Evolutionary conservation across 1,140 invertebrate species (phyloP).

Genomic region (Brachionus sp.): DNA sequence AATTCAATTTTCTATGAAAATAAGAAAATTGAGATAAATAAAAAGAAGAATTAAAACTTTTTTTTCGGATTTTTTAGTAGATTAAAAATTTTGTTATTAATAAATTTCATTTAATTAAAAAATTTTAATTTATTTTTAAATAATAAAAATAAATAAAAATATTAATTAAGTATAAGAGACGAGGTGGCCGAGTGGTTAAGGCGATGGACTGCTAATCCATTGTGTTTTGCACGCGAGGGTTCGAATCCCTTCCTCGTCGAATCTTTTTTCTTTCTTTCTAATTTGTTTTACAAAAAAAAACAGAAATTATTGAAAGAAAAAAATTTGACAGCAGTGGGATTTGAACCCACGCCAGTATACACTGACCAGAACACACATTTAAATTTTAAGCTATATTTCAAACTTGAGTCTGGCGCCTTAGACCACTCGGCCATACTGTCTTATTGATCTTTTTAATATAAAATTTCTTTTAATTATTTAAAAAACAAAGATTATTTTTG

Average conservation of each 20-base stretch:
- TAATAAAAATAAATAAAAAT: no score
- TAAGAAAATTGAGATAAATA: neutral
- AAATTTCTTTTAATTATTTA: no score
- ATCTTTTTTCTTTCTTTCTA: neutral
- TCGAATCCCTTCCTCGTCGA: constrained; percentile 35
- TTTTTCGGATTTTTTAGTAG: neutral
- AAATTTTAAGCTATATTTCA: constrained; percentile 18
- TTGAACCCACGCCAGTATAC: constrained; percentile 45
- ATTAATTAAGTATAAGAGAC: no score
- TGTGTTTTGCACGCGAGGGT: neutral
- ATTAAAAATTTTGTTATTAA: neutral
- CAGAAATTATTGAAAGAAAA: neutral
- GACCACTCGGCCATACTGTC: constrained; percentile 44
- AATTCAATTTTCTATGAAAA: neutral
- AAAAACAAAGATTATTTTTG: no score
- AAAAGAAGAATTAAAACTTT: neutral
- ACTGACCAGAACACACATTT: constrained; percentile 44
- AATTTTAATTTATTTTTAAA: no score
- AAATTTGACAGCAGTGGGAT: constrained; percentile 45
- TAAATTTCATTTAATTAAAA: no score
- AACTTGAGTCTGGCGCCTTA: constrained; percentile 45
- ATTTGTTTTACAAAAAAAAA: neutral
- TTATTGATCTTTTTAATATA: neutral
- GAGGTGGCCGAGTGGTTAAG: constrained; percentile 39
- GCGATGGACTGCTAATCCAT: constrained; percentile 29